A percentile compares a stretch with the other conserved stretches of the same genome.
phyloP scores from a whole-genome alignment of 1,140 invertebrate species.

The Acromyrmex echinatior region DNA sequence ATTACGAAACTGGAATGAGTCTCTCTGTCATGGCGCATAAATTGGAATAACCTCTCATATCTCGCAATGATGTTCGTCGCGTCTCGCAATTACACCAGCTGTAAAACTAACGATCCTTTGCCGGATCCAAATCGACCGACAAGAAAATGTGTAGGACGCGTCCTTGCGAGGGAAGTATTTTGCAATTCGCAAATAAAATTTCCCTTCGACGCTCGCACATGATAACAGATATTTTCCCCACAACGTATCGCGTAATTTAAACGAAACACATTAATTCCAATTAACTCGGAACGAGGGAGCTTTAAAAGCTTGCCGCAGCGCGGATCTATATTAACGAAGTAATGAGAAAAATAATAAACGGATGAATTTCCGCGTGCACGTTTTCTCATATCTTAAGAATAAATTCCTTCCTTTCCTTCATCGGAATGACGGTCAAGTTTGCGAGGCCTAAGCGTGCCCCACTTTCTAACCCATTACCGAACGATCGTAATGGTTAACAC shows the following conservation, averaged over 20 bases:
- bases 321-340: not conserved
- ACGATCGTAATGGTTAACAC: not conserved
- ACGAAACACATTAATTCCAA: conserved; percentile 28
- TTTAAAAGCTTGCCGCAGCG: not conserved
- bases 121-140: not conserved
- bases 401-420: not conserved
- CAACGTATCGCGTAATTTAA: conserved; percentile 17
- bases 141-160: not conserved
- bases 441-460: conserved; percentile 26
- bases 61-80: not conserved
- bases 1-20: conserved; percentile 48
- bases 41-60: conserved; percentile 32
- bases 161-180: conserved; percentile 13
- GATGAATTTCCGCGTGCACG: not conserved
- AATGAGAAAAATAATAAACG: conserved; percentile 20
- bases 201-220: not conserved
- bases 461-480: conserved; percentile 49
- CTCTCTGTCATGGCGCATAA: conserved; percentile 31
- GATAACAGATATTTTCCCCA: not conserved
- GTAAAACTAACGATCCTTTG: not conserved
- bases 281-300: not conserved
- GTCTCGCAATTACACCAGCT: not conserved
- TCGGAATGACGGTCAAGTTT: conserved; percentile 48
- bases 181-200: not conserved
- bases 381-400: conserved; percentile 36